Evolutionary conservation across 2,113 vertebrate species (phyloP), one percentile per base, ranked within the genome.

Genomic region (Myiagra hebetior): DNA sequence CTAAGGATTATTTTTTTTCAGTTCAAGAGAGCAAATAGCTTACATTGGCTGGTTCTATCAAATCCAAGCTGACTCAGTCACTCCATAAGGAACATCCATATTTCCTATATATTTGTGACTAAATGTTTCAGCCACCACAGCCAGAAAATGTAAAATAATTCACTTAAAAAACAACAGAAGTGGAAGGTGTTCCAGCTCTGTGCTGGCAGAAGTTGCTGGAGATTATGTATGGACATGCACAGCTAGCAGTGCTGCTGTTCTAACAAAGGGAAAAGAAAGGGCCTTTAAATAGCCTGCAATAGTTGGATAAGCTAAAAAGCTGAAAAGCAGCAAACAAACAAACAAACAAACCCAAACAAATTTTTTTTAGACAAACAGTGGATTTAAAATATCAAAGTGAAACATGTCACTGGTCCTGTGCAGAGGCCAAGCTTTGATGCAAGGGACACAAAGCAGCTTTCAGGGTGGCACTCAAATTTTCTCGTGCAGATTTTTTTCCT

Each of bases 111-210:
- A 81, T 94, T 94, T 94, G 53, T 33, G 83, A 79, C 30, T 9
- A 81, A 85, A 59, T 79, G 37, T 59, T 95, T 95, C 59, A 89
- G 68, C 27, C 15, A 70, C 31, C 42, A 64, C 47, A 82, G 89
- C 55, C 74, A 95, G 62, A 91, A 95, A 95, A 94, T 35, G 30
- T 87, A 57, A 96, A 96, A 67, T 77, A 96, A 91, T 95, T 96
- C 49, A 74, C 70, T 96, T 90, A 82, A 93, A 93, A 77, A 26
- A 77, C 47, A 88, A 50, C 28, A 63, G n/a, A 90, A 49, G 0
- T 76, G 44, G 65, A 73, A 91, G 49, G 47, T 63, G 39, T 93
- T 95, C 64, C 88, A 93, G 79, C 27, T 87, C 46, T 62, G 35
- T 69, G 60, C 82, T 95, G 95, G 90, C 85, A 94, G 55, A 90